phyloP scores from a whole-genome alignment of 2,113 vertebrate species.

The Raja brachyura region DNA sequence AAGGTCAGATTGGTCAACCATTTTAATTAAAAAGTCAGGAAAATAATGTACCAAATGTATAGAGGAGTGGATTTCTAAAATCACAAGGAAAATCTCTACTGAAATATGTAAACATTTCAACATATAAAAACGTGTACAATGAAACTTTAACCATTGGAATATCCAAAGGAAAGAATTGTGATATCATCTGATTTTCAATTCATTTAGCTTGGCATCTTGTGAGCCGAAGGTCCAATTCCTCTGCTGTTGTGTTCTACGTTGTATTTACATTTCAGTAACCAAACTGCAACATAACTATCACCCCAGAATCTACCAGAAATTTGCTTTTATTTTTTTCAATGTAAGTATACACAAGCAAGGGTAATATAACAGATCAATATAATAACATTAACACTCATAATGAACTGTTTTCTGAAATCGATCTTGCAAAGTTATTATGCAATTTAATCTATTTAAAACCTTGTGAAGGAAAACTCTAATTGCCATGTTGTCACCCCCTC shows the following conservation, averaged over 20 bases:
- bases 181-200: not conserved
- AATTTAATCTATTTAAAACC: not conserved
- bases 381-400: not conserved
- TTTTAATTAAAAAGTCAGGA: too few relatives aligned
- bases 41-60: too few relatives aligned
- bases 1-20: too few relatives aligned
- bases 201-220: too few relatives aligned
- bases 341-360: not conserved
- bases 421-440: not conserved
- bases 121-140: too few relatives aligned
- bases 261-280: not conserved
- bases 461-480: not conserved
- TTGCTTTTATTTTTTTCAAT: not conserved
- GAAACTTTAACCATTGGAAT: too few relatives aligned
- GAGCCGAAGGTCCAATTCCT: too few relatives aligned
- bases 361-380: not conserved
- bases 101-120: too few relatives aligned
- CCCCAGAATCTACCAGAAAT: not conserved
- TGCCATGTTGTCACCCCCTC: too few relatives aligned
- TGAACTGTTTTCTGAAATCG: not conserved
- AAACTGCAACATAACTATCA: not conserved
- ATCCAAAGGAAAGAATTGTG: not conserved
- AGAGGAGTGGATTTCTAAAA: too few relatives aligned
- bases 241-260: too few relatives aligned
- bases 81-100: too few relatives aligned